A percentile compares a stretch with the other conserved stretches of the same genome.
These are phyloP conservation scores for Charadrius vociferus DNA, from an alignment of 2,113 vertebrate genomes.

Conservation along the genomic window DNA sequence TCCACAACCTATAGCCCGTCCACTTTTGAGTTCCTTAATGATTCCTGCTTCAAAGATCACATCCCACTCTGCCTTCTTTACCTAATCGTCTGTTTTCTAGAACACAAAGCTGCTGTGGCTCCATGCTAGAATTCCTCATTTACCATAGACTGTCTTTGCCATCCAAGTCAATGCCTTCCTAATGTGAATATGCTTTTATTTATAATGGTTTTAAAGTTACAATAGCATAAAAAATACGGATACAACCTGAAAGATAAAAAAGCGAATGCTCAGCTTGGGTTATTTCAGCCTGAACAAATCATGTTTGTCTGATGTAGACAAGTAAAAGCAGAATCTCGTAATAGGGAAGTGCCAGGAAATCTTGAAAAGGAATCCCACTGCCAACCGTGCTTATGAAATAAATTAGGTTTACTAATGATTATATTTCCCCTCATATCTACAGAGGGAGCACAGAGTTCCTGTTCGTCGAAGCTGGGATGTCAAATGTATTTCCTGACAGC, in stretches of 20 bases:
- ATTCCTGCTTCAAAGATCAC: not conserved
- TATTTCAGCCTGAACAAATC: constrained; percentile 24
- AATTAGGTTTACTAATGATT: constrained; percentile 57
- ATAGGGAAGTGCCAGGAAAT: constrained; percentile 32
- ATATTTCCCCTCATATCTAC: constrained; percentile 23
- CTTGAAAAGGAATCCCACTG: constrained; percentile 35
- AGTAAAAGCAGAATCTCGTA: constrained; percentile 26
- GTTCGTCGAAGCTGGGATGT: constrained; percentile 7
- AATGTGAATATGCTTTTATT: constrained; percentile 25
- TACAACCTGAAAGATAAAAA: not conserved
- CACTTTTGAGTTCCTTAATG: constrained; percentile 4
- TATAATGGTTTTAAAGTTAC: not conserved
- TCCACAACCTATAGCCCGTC: not conserved
- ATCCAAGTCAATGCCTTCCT: not conserved
- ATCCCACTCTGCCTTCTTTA: not conserved
- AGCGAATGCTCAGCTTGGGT: constrained; percentile 11
- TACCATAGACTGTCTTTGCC: not conserved
- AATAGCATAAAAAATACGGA: not conserved
- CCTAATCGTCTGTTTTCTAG: not conserved
- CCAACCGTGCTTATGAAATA: constrained; percentile 46
- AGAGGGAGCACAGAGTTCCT: constrained; percentile 12
- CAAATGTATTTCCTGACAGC: constrained; percentile 51
- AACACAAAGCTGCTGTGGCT: not conserved
- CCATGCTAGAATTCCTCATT: not conserved
- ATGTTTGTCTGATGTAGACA: not conserved